Evolutionary conservation across 2,113 vertebrate genomes (phyloP).

Genomic region (Raphicerus campestris): DNA sequence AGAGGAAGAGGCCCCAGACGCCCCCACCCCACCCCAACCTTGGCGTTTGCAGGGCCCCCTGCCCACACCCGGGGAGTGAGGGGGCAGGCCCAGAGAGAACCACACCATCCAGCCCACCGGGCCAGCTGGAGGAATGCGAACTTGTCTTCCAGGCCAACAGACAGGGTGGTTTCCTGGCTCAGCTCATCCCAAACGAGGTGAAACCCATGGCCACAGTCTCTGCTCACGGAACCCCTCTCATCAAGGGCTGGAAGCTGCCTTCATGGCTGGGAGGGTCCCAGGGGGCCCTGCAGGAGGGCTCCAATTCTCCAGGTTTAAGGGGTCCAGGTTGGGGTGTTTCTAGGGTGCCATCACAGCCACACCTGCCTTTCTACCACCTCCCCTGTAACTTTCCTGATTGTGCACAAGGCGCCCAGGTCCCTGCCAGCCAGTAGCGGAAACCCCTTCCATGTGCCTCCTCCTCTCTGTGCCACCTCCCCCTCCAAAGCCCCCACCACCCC

Average conservation of each 20-base stretch:
- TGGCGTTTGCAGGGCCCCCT: background rate
- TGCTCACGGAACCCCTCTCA: rapidly evolving
- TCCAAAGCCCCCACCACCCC: no score
- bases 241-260: background rate
- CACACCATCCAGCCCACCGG: rapidly evolving
- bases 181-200: background rate
- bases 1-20: background rate
- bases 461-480: no score
- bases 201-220: background rate
- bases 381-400: background rate
- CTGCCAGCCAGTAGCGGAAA: background rate
- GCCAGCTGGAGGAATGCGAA: background rate
- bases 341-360: background rate
- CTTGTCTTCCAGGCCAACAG: background rate
- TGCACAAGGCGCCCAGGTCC: background rate
- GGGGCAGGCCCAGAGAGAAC: background rate
- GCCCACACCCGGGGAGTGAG: rapidly evolving
- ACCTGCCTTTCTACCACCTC: background rate
- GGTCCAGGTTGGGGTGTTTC: background rate
- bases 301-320: background rate
- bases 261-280: background rate
- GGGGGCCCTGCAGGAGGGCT: background rate
- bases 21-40: background rate
- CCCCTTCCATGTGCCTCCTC: background rate
- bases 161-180: background rate